Evolutionary conservation across 2,888 invertebrate genomes (phyloP), one percentile per base, ranked within the genome.

Genomic region (Iselma pallidipennis): DNA sequence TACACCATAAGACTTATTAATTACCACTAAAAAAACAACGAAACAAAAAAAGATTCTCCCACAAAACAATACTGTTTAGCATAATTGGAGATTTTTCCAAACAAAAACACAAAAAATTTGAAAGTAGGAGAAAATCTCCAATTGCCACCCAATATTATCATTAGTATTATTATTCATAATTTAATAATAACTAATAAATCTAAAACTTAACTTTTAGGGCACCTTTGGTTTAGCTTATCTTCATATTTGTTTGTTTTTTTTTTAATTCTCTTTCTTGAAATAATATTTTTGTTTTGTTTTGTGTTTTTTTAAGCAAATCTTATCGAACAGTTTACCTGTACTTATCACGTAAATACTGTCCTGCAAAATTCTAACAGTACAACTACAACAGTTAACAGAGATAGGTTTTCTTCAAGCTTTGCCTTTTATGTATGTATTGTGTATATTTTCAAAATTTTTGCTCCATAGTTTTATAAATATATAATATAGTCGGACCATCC

Each of bases 171-270:
- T 66, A 42, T 37, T 42, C 10, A 68, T 71, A 65, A 65, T 71
- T 69, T 66, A 72, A 74, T 74, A 73, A 71, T 37, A 42, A 21
- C 42, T 42, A 42, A 42, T 64, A 64, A 76, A 75, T 79, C 78
- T 84, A 84, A 80, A 85, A 85, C 85, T 84, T 85, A 86, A 85
- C 83, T 83, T 83, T 84, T 86, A 90, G 90, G 91, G 91, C 90
- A 91, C 90, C 90, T 91, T 91, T 91, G 91, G 90, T 91, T 90
- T 90, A 89, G 89, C 89, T 89, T 89, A 88, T 87, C 74, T 72
- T 71, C 64, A 61, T 60, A 65, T 61, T 58, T 60, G 66, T 68
- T 72, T 70, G 72, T 71, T 66, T 69, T 70, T 71, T 45, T 14
- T 45, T 61, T 63, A 64, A 65, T 57, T 64, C 58, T 64, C 49